Evolutionary conservation across 2,797 vertebrate genomes (phyloP).

Genomic region (Helostoma temminkii): DNA sequence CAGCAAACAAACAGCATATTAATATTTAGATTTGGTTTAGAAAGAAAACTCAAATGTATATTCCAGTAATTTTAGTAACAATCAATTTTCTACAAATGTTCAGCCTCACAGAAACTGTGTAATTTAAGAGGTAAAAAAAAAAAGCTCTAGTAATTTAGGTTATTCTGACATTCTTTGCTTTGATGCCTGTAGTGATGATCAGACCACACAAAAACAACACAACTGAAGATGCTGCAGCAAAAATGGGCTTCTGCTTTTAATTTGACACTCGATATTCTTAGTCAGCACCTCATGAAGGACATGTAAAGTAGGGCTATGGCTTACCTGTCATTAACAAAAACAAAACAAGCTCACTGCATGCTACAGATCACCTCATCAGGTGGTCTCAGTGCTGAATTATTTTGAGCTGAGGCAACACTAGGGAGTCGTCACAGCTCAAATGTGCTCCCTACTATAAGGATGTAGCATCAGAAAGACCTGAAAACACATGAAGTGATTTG

Average conservation of each 20-base stretch:
- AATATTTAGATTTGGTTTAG: constrained; percentile 37
- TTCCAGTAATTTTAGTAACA: constrained; percentile 27
- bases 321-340: constrained; percentile 35
- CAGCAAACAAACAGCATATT: constrained; percentile 60
- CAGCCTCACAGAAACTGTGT: constrained; percentile 8
- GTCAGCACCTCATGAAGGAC: constrained; percentile 45
- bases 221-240: constrained; percentile 27
- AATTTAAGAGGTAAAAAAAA: constrained; percentile 28
- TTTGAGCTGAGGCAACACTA: constrained; percentile 20
- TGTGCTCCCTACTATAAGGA: constrained; percentile 35
- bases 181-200: constrained; percentile 18
- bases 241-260: constrained; percentile 5
- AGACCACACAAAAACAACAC: constrained; percentile 32
- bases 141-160: constrained; percentile 1
- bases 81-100: constrained; percentile 35
- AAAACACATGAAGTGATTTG: constrained; percentile 20
- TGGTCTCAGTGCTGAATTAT: constrained; percentile 39
- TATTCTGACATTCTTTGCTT: constrained; percentile 42
- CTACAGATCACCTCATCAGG: constrained; percentile 45
- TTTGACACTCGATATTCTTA: constrained; percentile 20
- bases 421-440: constrained; percentile 41
- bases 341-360: constrained; percentile 35
- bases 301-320: constrained; percentile 44
- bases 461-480: constrained; percentile 35
- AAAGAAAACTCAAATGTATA: not conserved